phyloP scores from a whole-genome alignment of 2,888 invertebrate species.

The Girardia tigrina region DNA sequence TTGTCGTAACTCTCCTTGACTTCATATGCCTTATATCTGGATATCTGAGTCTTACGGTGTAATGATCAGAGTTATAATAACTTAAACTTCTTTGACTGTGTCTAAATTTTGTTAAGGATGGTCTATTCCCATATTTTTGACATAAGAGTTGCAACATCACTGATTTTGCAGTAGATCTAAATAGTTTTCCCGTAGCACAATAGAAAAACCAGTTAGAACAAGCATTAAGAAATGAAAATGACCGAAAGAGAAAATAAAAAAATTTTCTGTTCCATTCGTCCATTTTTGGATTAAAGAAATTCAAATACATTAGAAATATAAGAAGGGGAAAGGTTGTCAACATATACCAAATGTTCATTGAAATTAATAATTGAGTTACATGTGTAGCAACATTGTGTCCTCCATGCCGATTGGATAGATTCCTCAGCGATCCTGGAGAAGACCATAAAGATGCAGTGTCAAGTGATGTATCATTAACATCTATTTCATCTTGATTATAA shows the following conservation, averaged over 20 bases:
- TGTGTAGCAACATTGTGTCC: slow-evolving; percentile 35
- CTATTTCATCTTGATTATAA: background rate
- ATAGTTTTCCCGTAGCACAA: slow-evolving; percentile 35
- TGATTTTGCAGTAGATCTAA: slow-evolving; percentile 31
- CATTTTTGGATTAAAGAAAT: slow-evolving; percentile 30
- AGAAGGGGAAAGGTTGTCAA: slow-evolving; percentile 36
- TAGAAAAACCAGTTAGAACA: slow-evolving; percentile 36
- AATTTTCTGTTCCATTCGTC: slow-evolving; percentile 35
- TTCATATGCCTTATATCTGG: background rate
- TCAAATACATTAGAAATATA: slow-evolving; percentile 36
- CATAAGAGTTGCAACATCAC: slow-evolving; percentile 33
- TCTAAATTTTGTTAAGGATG: background rate
- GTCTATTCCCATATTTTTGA: background rate
- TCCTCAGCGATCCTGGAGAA: background rate
- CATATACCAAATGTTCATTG: slow-evolving; percentile 36
- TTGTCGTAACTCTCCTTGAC: background rate
- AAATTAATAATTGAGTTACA: slow-evolving; percentile 34
- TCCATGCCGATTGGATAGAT: slow-evolving; percentile 33
- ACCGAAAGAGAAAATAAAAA: slow-evolving; percentile 37
- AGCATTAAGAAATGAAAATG: slow-evolving; percentile 35
- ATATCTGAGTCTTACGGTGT: background rate
- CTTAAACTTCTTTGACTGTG: background rate
- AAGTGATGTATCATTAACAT: background rate
- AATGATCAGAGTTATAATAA: background rate
- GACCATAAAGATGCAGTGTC: background rate